A percentile compares a stretch with the other conserved stretches of the same genome.
These are phyloP conservation scores for Stenopsyche tienmushanensis DNA, from an alignment of 1,140 invertebrate genomes.

Conservation along the genomic window DNA sequence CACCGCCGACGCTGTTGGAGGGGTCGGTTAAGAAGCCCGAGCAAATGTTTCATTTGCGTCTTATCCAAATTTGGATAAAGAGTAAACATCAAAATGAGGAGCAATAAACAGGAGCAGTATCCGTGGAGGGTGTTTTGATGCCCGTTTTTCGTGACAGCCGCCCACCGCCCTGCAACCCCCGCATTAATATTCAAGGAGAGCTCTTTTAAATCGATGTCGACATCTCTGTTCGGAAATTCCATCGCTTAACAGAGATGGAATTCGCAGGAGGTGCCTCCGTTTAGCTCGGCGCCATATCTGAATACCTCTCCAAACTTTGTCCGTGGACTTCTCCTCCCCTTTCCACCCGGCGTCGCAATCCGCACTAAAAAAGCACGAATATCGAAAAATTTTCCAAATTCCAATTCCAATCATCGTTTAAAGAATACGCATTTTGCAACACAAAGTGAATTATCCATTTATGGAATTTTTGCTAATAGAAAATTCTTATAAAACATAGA, in stretches of 20 bases:
- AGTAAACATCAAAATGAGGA: background rate
- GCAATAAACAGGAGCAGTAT: background rate
- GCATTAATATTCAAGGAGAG: slow-evolving; percentile 10
- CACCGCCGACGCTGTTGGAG: too few relatives aligned
- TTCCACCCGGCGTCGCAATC: background rate
- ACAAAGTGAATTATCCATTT: too few relatives aligned
- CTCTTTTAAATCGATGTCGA: slow-evolving; percentile 14
- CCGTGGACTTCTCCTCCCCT: too few relatives aligned
- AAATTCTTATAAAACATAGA: too few relatives aligned
- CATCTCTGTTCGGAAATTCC: slow-evolving; percentile 16
- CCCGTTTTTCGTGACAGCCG: background rate
- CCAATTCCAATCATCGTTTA: too few relatives aligned
- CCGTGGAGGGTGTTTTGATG: background rate
- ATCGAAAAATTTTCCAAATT: background rate
- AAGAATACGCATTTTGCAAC: too few relatives aligned
- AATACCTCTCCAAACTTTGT: slow-evolving; percentile 6
- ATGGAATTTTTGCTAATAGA: too few relatives aligned
- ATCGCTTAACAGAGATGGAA: slow-evolving; percentile 9
- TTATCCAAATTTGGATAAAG: slow-evolving; percentile 6
- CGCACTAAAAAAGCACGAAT: background rate
- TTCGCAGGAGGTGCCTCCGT: slow-evolving; percentile 2
- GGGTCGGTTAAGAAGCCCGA: background rate
- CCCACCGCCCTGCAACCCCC: background rate
- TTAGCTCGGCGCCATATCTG: background rate
- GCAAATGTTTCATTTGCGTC: background rate